Base-by-base conservation (phyloP, 2,888 invertebrate genomes). In the Drosophila demipolita region DNA sequence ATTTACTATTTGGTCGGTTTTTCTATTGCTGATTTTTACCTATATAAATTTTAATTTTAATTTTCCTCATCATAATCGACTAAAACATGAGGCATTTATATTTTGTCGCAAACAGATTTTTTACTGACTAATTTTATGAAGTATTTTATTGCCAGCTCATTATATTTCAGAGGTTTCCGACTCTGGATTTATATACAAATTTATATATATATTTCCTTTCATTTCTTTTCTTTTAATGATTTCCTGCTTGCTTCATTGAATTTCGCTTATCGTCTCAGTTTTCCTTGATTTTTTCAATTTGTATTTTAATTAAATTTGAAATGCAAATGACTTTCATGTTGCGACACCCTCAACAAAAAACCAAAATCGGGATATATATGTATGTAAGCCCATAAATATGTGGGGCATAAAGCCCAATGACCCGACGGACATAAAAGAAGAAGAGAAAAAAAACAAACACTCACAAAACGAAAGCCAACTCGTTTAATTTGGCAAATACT, bases 401-500 rank as follows among this genome's bases (percentile, higher is more conserved):
- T 66, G 61, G 61, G 61, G 77, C 15, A 66, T 71, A 75, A 79
- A 79, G 59, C 75, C 66, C 68, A 75, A 80, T 83, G 73, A 72
- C 67, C 53, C 55, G 55, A 32, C 58, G 12, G 49, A 64, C 73
- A 78, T 81, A 78, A 78, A 75, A 64, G 45, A 29, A 1, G n/a
- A 55, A 55, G 48, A 49, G n/a, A 1, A 29, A 55, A 54, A 53
- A 66, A 38, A 49, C 9, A 42, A 11, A 20, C 42, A 42, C 45
- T 20, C 1, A 52, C 48, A 64, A 65, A 49, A 23, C 6, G 38
- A 38, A 53, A 66, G 60, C 54, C 61, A 69, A 75, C 87, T 87
- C 84, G 78, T 87, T 75, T 87, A 81, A 69, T 75, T 77, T 83
- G 82, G 67, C 83, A 87, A 87, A 83, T 87, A 83, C 87, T 78